Base-by-base conservation (phyloP, 2,888 invertebrate species). In the Octonoba sinensis region DNA sequence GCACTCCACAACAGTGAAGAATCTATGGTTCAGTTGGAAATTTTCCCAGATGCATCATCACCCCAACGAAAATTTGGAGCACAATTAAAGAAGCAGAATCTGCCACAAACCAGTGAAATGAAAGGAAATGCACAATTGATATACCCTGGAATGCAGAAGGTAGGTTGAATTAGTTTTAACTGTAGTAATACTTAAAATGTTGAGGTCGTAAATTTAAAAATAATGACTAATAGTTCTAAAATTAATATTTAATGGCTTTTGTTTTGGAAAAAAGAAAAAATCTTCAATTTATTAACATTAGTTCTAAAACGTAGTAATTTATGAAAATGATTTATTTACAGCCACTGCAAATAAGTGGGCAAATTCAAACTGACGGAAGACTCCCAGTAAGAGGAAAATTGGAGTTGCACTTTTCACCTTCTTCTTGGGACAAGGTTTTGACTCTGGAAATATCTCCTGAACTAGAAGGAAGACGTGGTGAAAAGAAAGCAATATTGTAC, bases 81-180 rank as follows among this genome's bases (percentile, higher is more conserved):
- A 11, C 76, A 82, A 59, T 13, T 56, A 18, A 65, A 71, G 36
- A 47, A 62, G 56, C 59, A 73, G 15, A 18, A 18, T 18, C 36
- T 20, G 8, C 12, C 20, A 24, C 22, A 20, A 15, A 16, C n/a
- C 4, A 51, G 46, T 16, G 76, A 76, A 67, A 36, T 59, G 3
- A 56, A 71, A 16, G 71, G 72, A 44, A n/a, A 73, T 47, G 11
- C 73, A 4, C 71, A 71, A 47, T 12, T 82, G 13, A 27, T 15
- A 15, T 20, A 59, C 44, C 82, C 82, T 49, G 46, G 36, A 12
- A 56, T 71, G 44, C 11, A 44, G 47, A 56, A 76, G n/a, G 82
- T 82, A 75, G 65, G 70, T 22, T 36, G 36, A 36, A 36, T 8
- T 36, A 11, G 11, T 36, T 36, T 36, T 4, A 36, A 4, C 11